Base-by-base conservation (phyloP, 2,797 vertebrate genomes). In the Coregonus ussuriensis region DNA sequence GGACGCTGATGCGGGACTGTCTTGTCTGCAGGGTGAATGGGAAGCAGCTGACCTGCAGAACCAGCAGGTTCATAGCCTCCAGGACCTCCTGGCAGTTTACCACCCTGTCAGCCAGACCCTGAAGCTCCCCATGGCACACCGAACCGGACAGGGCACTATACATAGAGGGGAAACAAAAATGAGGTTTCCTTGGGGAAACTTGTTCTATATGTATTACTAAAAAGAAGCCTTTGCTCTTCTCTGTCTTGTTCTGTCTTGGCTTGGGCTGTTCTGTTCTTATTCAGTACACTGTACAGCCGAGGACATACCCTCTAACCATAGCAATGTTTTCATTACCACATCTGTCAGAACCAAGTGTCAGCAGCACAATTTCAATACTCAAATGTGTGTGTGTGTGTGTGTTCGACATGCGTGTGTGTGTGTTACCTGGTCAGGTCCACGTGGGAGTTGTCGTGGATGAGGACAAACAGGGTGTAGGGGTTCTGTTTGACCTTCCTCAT, bases 1-100 rank as follows among this genome's bases (percentile, higher is more conserved):
- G 92, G 81, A 94, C 84, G 88, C 94, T 97, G 93, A 99, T 96
- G 85, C 96, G 95, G 71, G 98, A 99, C 87, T 99, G 97, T 78
- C 91, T 95, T 0, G 97, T 98, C 94, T 99, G 98, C 84, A 99
- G 93, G 3, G 97, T 96, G 85, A 96, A 96, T 0, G 98, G 98
- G 84, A 97, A 98, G 90, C 97, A 98, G 95, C 97, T 98, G 91
- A 99, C 97, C 93, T 99, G 98, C 85, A 99, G 95, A 74, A 99
- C 96, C 92, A 99, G 93, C 85, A 99, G 95, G 91, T 99, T 99
- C 89, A 96, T 93, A 51, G 98, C 96, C 77, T 98, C 95, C 25
- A 98, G 94, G 79, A 98, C 97, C 89, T 99, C 98, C 87, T 95
- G 95, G 89, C 97, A 98, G 89, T 99, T 99, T 87, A 99, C 96